Evolutionary conservation across 2,888 invertebrate species (phyloP).

Genomic region (Drosophila kanekoi): DNA sequence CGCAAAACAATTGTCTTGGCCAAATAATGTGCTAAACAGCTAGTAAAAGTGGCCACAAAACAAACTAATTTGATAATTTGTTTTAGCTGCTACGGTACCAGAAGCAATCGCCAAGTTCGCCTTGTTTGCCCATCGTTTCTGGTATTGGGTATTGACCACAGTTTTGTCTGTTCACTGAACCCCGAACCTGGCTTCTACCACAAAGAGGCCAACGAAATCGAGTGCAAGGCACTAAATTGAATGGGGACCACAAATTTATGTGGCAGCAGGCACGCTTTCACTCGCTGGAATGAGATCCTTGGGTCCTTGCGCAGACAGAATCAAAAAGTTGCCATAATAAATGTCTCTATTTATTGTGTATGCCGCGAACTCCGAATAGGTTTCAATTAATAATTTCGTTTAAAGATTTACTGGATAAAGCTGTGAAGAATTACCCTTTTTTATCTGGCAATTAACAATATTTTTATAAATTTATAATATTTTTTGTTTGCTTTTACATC

Average conservation of each 20-base stretch:
- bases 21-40: slow-evolving; percentile 67
- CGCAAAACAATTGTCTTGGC: slow-evolving; percentile 56
- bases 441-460: no score
- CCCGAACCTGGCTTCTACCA: slow-evolving; percentile 3
- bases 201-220: slow-evolving; percentile 40
- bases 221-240: slow-evolving; percentile 59
- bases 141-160: slow-evolving; percentile 31
- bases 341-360: slow-evolving; percentile 21
- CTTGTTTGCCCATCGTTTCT: slow-evolving; percentile 21
- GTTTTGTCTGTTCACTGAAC: slow-evolving; percentile 31
- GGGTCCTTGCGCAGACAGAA: not conserved
- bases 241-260: slow-evolving; percentile 71
- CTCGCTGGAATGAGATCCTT: slow-evolving; percentile 2
- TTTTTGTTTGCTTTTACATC: no score
- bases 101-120: slow-evolving; percentile 47
- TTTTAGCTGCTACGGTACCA: slow-evolving; percentile 31
- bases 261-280: slow-evolving; percentile 30
- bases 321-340: slow-evolving; percentile 15
- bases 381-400: slow-evolving; percentile 16
- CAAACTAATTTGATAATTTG: slow-evolving; percentile 74
- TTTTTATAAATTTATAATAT: no score
- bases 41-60: slow-evolving; percentile 65
- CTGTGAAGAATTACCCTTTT: no score
- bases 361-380: not conserved
- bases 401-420: no score